A percentile compares a stretch with the other conserved stretches of the same genome.
Conservation (phyloP, 2,888 invertebrate species). For the Lycaena phlaeas region DNA sequence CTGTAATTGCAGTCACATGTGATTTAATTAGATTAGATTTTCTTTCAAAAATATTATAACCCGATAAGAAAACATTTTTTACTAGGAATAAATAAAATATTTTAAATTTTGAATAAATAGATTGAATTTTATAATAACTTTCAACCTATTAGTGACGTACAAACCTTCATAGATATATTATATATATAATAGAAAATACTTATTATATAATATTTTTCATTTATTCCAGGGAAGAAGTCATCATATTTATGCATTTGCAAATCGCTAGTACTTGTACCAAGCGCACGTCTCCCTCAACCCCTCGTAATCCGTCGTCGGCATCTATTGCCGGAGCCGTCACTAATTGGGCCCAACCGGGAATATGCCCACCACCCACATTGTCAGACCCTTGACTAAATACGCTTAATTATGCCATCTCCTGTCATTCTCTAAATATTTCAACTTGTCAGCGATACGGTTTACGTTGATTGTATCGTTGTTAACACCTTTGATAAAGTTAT, state of each 20-base stretch:
- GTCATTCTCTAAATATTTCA: slow-evolving; percentile 16
- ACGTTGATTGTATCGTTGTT: slow-evolving; percentile 8
- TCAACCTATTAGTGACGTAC: too few relatives aligned
- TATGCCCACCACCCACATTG: slow-evolving; percentile 11
- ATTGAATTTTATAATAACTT: too few relatives aligned
- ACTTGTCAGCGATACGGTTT: slow-evolving; percentile 14
- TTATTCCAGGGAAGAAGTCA: too few relatives aligned
- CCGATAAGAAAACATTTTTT: too few relatives aligned
- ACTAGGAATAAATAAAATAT: too few relatives aligned
- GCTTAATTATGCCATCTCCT: slow-evolving; percentile 28
- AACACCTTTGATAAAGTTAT: slow-evolving; percentile 1
- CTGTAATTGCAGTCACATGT: too few relatives aligned
- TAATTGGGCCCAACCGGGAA: slow-evolving; percentile 30
- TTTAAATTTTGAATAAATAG: too few relatives aligned
- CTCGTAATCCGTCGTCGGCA: slow-evolving; percentile 25
- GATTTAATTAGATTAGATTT: too few relatives aligned
- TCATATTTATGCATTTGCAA: slow-evolving; percentile 21
- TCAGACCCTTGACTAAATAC: slow-evolving; percentile 20
- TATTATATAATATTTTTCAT: too few relatives aligned
- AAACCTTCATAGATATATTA: too few relatives aligned
- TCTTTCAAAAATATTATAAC: too few relatives aligned
- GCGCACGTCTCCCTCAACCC: background rate
- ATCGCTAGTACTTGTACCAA: slow-evolving; percentile 22
- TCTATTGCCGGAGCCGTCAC: slow-evolving; percentile 27
- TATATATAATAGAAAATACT: too few relatives aligned